Base-by-base conservation (phyloP, 2,113 vertebrate genomes). In the human (Homo sapiens) region DNA sequence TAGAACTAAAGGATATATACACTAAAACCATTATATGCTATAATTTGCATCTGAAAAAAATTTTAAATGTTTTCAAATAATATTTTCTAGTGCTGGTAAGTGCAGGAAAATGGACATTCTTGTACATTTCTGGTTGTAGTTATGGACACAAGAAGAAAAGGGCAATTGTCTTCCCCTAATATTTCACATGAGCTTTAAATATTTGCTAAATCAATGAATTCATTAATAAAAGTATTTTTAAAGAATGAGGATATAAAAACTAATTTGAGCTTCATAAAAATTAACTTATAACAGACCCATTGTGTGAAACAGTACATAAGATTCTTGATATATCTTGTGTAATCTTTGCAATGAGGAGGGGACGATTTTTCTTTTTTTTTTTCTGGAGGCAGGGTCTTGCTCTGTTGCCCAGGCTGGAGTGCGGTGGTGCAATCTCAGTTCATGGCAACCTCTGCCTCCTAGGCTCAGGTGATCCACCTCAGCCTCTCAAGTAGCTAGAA, bases 201-300 rank as follows among this genome's bases (percentile, higher is more conserved):
- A 48, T 25, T 86, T 35, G 84, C 13, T 80, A 27, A 38, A 89
- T 70, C 12, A 82, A 23, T 35, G 7, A 48, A 14, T 80, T 22
- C n/a, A 70, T 38, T 61, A 68, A 83, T 61, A 45, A 82, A 89
- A 52, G 3, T 48, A 55, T 90, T 82, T 73, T 93, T n/a, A 81
- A 83, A 6, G 18, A 70, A 84, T 64, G n/a, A 81, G 52, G 22
- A 43, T 35, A 43, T 2, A 87, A 87, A 81, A 70, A 25, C 81
- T 95, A 90, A 81, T 75, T 32, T 78, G 75, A 96, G 50, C 50
- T 76, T 70, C 50, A 68, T 76, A 91, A 94, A 82, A 88, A 40
- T 48, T 76, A 57, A 87, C 66, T 89, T 66, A 32, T 89, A 40
- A 64, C 23, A 50, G 27, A 43, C 11, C 70, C 35, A 43, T 35